Conservation (phyloP, 2,797 vertebrate species). For the Corythornis leucogaster region DNA sequence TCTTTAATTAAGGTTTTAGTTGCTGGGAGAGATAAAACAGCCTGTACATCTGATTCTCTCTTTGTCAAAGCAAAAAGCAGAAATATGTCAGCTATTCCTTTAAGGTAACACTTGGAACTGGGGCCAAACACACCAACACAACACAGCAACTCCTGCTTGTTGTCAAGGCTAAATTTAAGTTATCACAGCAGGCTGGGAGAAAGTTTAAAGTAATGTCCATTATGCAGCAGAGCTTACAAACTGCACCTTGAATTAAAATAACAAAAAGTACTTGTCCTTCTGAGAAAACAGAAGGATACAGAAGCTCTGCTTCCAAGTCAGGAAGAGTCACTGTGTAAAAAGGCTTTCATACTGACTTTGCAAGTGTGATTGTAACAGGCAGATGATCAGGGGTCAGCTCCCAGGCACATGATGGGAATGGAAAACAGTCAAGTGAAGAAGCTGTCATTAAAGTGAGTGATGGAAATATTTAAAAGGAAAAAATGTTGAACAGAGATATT, state of each 20-base stretch:
- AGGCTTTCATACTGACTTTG: neutral
- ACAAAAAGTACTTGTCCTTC: neutral
- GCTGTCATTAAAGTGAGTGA: constrained; percentile 20
- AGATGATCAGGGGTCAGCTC: constrained; percentile 48
- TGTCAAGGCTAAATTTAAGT: constrained; percentile 20
- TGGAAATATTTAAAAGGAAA: constrained; percentile 45
- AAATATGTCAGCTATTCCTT: neutral
- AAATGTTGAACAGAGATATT: neutral
- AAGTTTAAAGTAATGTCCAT: neutral
- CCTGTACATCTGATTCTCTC: neutral
- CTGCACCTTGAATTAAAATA: neutral
- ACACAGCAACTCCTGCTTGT: neutral
- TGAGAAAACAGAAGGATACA: neutral
- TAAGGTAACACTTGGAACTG: neutral
- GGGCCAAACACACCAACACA: neutral
- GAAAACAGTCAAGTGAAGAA: constrained; percentile 49
- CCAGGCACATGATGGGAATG: constrained; percentile 21
- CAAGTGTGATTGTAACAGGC: neutral
- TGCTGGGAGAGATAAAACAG: neutral
- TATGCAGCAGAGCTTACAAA: neutral
- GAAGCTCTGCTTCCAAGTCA: neutral
- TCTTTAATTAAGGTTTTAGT: neutral
- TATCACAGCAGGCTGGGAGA: neutral
- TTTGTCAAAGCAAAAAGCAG: neutral
- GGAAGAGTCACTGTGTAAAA: neutral